Evolutionary conservation across 2,113 vertebrate genomes (phyloP).

Genomic region (Machaerirhynchus nigripectus): DNA sequence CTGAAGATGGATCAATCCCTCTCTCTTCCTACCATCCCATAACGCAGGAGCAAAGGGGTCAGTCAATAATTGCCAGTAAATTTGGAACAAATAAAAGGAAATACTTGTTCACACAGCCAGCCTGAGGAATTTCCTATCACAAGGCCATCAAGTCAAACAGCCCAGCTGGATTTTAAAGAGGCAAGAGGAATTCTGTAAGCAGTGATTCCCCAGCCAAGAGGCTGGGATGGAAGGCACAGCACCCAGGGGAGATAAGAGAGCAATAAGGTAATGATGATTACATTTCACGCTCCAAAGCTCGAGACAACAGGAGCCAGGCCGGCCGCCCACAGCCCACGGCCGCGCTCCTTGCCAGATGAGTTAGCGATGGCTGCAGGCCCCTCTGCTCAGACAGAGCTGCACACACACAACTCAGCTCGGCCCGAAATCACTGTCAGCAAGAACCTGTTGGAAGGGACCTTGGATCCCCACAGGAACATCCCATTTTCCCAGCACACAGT

Average conservation of each 20-base stretch:
- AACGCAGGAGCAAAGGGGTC: slow-evolving; percentile 34
- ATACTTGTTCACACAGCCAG: not conserved
- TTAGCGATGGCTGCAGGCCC: not conserved
- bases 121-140: not conserved
- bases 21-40: slow-evolving; percentile 14
- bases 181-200: not conserved
- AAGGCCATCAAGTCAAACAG: not conserved
- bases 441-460: too few relatives aligned
- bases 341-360: not conserved
- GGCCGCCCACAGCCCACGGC: not conserved
- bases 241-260: slow-evolving; percentile 16
- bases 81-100: slow-evolving; percentile 30
- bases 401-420: not conserved
- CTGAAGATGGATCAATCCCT: slow-evolving; percentile 47
- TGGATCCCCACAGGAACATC: not conserved
- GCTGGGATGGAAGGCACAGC: not conserved
- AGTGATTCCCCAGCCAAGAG: not conserved
- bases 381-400: not conserved
- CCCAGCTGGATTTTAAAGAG: not conserved
- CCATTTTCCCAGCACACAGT: not conserved
- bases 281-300: slow-evolving; percentile 24
- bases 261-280: slow-evolving; percentile 25
- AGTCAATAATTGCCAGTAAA: slow-evolving; percentile 47
- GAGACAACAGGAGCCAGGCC: not conserved
- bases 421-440: not conserved